Percentiles rank a stretch among this genome's conserved stretches.
Conservation (phyloP, 2,888 invertebrate species). For the Melinaea menophilus region DNA sequence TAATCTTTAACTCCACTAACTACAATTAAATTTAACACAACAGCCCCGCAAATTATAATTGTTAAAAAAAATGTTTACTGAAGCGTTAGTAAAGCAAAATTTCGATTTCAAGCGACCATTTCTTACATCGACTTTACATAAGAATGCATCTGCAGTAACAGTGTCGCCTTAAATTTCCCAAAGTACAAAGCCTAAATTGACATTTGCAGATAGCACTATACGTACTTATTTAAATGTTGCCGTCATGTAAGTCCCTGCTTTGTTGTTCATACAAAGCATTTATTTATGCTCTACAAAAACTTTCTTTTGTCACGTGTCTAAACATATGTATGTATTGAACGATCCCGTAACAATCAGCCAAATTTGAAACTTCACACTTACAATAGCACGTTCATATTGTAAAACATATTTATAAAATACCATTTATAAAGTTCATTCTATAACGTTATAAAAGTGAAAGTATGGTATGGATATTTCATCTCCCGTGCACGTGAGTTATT, state of each 20-base stretch:
- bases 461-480: conserved; percentile 2
- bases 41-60: no score
- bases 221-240: conserved; percentile 70
- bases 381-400: conserved; percentile 50
- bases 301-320: conserved; percentile 41
- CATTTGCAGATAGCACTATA: conserved; percentile 66
- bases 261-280: conserved; percentile 66
- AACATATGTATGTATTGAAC: not conserved
- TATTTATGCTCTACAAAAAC: conserved; percentile 62
- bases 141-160: conserved; percentile 63
- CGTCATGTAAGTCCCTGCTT: conserved; percentile 59
- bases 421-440: conserved; percentile 28
- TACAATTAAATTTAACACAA: not conserved
- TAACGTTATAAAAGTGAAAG: conserved; percentile 13
- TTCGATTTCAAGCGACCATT: conserved; percentile 44
- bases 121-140: conserved; percentile 63
- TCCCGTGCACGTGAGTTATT: conserved; percentile 4
- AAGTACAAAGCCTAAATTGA: conserved; percentile 73
- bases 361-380: conserved; percentile 27
- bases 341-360: not conserved
- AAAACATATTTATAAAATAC: not conserved
- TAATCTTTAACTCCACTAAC: no score
- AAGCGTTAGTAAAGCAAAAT: conserved; percentile 51
- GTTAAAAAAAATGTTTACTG: conserved; percentile 60
- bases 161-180: conserved; percentile 74